A percentile compares a stretch with the other conserved stretches of the same genome.
These are phyloP conservation scores for Lagorchestes hirsutus DNA, from an alignment of 2,797 vertebrate genomes.

Conservation along the genomic window DNA sequence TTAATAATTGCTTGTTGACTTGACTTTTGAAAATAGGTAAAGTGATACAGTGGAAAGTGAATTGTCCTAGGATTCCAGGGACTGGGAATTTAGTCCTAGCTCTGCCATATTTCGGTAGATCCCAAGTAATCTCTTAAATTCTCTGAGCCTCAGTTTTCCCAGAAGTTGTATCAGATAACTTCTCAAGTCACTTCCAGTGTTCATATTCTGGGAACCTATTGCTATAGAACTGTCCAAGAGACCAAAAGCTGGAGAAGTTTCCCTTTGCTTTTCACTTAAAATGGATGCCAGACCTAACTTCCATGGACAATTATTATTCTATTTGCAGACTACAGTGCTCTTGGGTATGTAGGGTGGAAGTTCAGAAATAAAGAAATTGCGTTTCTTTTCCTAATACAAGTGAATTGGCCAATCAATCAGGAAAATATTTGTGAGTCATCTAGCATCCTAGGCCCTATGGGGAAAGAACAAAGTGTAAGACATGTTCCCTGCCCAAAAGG, in stretches of 20 bases:
- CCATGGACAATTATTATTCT: not conserved
- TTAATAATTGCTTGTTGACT: not conserved
- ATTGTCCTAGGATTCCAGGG: not conserved
- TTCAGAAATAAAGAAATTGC: not conserved
- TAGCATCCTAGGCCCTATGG: not conserved
- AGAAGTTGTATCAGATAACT: not conserved
- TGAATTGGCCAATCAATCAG: not conserved
- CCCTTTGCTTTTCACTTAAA: not conserved
- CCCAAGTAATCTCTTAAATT: not conserved
- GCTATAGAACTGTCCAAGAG: not conserved
- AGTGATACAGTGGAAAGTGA: not conserved
- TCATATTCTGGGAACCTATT: not conserved
- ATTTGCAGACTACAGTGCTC: not conserved
- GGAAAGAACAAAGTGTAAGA: not conserved
- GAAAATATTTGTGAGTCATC: not conserved
- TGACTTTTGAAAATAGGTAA: not conserved
- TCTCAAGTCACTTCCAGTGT: not conserved
- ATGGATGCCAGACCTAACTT: not conserved
- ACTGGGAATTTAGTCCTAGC: not conserved
- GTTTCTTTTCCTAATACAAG: not conserved
- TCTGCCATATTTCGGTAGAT: not conserved
- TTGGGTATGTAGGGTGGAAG: not conserved
- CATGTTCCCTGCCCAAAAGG: not conserved
- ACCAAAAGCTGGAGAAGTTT: not conserved
- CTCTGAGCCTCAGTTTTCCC: not conserved